Evolutionary conservation across 2,797 vertebrate genomes (phyloP).

Genomic region (Pterois miles): DNA sequence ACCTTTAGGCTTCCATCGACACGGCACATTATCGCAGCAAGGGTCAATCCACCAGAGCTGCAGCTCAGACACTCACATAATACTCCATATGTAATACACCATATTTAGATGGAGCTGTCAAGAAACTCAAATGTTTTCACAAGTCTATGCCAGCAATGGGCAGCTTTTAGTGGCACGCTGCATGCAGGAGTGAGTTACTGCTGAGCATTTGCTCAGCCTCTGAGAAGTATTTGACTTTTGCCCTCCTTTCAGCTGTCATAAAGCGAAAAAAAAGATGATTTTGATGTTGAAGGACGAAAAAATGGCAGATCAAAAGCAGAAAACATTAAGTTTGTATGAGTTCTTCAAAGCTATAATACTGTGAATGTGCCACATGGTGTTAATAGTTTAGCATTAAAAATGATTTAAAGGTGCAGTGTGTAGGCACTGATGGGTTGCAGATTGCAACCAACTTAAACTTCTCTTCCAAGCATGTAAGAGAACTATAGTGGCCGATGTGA

Average conservation of each 20-base stretch:
- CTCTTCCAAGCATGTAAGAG: too few relatives aligned
- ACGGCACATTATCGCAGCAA: slow-evolving; percentile 37
- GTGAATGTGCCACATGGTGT: not conserved
- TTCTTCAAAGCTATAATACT: not conserved
- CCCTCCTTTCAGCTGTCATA: not conserved
- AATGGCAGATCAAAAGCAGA: not conserved
- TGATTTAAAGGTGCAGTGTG: too few relatives aligned
- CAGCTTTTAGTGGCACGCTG: slow-evolving; percentile 11
- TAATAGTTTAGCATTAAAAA: not conserved
- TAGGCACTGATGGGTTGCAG: too few relatives aligned
- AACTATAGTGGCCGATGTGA: too few relatives aligned
- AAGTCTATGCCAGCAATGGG: slow-evolving; percentile 3
- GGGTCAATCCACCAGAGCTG: slow-evolving; percentile 55
- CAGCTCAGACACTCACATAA: slow-evolving; percentile 26
- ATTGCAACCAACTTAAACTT: too few relatives aligned
- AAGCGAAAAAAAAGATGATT: not conserved
- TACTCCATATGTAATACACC: too few relatives aligned
- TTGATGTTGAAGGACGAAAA: not conserved
- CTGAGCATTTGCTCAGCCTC: slow-evolving; percentile 27
- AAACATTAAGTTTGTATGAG: not conserved
- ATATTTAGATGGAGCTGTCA: slow-evolving; percentile 51
- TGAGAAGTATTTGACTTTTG: slow-evolving; percentile 13
- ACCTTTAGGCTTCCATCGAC: slow-evolving; percentile 27
- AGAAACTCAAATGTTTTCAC: slow-evolving; percentile 34
- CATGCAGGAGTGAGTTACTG: slow-evolving; percentile 10